Conservation (phyloP, 2,888 invertebrate species). For the Caenorhabditis sp. region DNA sequence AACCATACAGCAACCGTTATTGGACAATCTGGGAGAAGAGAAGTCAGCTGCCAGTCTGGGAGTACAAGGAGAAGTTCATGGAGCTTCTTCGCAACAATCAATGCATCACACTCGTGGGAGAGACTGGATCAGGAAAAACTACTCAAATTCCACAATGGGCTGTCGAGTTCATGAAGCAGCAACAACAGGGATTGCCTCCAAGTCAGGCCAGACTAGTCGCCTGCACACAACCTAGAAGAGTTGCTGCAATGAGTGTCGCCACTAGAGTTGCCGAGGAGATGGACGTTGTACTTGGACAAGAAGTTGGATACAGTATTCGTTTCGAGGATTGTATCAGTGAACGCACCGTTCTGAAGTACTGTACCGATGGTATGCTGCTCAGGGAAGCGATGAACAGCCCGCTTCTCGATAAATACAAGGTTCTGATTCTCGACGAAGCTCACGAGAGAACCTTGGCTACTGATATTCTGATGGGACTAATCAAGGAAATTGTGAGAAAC, state of each 20-base stretch:
- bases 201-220: slow-evolving; percentile 87
- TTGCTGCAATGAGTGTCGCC: slow-evolving; percentile 99
- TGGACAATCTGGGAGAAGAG: slow-evolving; percentile 91
- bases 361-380: slow-evolving; percentile 87
- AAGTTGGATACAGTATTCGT: slow-evolving; percentile 96
- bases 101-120: slow-evolving; percentile 87
- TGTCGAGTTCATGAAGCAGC: slow-evolving; percentile 79
- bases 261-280: slow-evolving; percentile 99
- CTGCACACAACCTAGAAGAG: slow-evolving; percentile 96
- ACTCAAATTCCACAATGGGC: slow-evolving; percentile 97
- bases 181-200: slow-evolving; percentile 18
- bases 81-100: slow-evolving; percentile 92
- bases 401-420: slow-evolving; percentile 94
- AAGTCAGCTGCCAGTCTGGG: slow-evolving; percentile 94
- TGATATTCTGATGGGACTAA: slow-evolving; percentile 97
- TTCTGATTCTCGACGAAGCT: slow-evolving; percentile 96
- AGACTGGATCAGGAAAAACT: slow-evolving; percentile 99
- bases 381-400: slow-evolving; percentile 99
- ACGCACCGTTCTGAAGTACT: slow-evolving; percentile 91
- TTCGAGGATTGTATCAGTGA: slow-evolving; percentile 98
- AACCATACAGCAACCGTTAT: slow-evolving; percentile 91
- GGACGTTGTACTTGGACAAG: slow-evolving; percentile 93
- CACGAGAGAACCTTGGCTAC: slow-evolving; percentile 98
- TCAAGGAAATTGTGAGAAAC: slow-evolving; percentile 91
- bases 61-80: slow-evolving; percentile 95